phyloP scores from a whole-genome alignment of 2,113 vertebrate species.

The Grantiella picta region DNA sequence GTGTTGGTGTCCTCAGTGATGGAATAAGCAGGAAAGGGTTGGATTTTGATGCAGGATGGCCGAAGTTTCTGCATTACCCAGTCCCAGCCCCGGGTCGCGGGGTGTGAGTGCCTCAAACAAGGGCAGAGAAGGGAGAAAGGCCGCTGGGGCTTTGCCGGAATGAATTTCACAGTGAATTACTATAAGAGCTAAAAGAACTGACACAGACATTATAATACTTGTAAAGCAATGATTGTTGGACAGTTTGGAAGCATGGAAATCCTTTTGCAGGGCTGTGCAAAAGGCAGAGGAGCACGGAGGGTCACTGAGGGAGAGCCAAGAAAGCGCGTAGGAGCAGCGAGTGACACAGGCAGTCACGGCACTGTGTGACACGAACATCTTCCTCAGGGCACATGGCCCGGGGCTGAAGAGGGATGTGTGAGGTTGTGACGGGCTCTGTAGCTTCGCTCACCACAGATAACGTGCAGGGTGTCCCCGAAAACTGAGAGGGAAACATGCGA shows the following conservation, averaged over 20 bases:
- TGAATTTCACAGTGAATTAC: background rate
- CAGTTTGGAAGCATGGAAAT: background rate
- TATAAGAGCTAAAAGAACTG: background rate
- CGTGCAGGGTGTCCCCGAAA: background rate
- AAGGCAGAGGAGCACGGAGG: background rate
- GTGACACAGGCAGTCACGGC: accelerated
- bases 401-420: accelerated
- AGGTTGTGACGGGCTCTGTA: accelerated
- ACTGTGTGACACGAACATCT: no score
- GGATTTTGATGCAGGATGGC: accelerated
- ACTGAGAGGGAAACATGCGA: accelerated
- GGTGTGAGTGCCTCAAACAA: accelerated
- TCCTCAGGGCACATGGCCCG: accelerated
- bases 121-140: background rate
- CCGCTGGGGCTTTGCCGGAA: background rate
- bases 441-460: accelerated
- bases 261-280: background rate
- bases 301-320: no score
- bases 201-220: background rate
- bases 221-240: background rate
- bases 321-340: accelerated
- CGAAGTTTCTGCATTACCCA: background rate
- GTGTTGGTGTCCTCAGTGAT: accelerated
- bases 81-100: accelerated
- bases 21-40: background rate